Evolutionary conservation across 2,797 vertebrate species (phyloP).

Genomic region (Saxicola maurus): DNA sequence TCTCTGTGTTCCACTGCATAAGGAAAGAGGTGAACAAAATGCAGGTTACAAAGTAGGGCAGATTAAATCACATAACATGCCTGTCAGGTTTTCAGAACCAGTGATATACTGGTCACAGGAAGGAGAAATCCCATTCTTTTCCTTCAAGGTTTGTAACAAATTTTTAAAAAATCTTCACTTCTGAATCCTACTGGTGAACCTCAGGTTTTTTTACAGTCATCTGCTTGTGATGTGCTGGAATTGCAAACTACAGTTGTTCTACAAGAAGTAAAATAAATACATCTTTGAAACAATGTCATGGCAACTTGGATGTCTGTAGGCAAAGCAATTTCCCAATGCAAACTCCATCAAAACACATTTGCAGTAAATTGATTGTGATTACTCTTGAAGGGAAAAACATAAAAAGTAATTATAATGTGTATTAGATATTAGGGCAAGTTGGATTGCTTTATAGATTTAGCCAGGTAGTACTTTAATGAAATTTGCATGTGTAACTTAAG

Average conservation of each 20-base stretch:
- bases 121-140: not conserved
- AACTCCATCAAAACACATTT: conserved; percentile 15
- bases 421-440: conserved; percentile 43
- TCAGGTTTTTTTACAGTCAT: not conserved
- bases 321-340: not conserved
- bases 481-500: not conserved
- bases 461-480: conserved; percentile 10
- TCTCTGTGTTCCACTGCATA: not conserved
- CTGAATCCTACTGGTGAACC: not conserved
- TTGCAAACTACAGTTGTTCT: conserved; percentile 1
- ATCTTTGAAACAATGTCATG: conserved; percentile 9
- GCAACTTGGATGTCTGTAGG: conserved; percentile 17
- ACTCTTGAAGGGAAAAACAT: conserved; percentile 21
- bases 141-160: not conserved
- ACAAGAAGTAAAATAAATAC: not conserved
- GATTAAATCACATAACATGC: not conserved
- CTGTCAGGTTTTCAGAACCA: not conserved
- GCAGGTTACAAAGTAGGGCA: not conserved
- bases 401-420: conserved; percentile 51
- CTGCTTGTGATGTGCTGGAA: not conserved
- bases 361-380: conserved; percentile 60
- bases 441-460: conserved; percentile 51
- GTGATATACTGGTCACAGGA: not conserved
- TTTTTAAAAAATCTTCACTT: not conserved
- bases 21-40: not conserved